Evolutionary conservation across 2,888 invertebrate species (phyloP).

Genomic region (Stenolophus ochropezus): DNA sequence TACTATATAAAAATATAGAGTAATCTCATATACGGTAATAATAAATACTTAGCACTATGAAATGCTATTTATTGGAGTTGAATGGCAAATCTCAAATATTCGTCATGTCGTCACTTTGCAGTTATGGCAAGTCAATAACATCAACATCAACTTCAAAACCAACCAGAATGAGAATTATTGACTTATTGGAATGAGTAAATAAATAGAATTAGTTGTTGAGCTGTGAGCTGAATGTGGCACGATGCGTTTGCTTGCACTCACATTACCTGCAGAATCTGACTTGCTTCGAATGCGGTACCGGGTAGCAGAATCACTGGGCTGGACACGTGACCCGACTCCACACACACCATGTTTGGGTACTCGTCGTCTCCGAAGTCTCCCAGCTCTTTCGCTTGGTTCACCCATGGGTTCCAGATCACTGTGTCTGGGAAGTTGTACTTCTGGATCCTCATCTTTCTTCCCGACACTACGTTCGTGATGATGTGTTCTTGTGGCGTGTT

Average conservation of each 20-base stretch:
- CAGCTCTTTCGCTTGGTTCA: constrained; percentile 93
- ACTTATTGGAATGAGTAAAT: neutral
- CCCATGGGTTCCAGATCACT: constrained; percentile 98
- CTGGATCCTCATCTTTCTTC: constrained; percentile 92
- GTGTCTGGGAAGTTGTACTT: constrained; percentile 96
- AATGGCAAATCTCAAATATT: constrained; percentile 42
- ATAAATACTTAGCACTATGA: constrained; percentile 50
- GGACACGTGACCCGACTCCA: constrained; percentile 94
- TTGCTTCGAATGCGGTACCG: constrained; percentile 93
- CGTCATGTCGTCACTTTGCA: constrained; percentile 31
- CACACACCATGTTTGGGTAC: constrained; percentile 97
- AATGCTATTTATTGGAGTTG: constrained; percentile 46
- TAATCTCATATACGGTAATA: constrained; percentile 46
- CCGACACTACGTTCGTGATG: constrained; percentile 93
- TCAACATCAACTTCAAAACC: neutral
- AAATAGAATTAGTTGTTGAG: neutral
- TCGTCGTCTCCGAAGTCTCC: constrained; percentile 97
- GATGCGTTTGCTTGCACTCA: constrained; percentile 11
- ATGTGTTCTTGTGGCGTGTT: constrained; percentile 95
- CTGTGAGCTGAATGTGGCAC: neutral
- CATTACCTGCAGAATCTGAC: constrained; percentile 86
- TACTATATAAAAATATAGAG: constrained; percentile 51
- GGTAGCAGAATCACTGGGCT: constrained; percentile 91
- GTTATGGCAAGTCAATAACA: constrained; percentile 41
- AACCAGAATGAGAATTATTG: neutral